A percentile compares a stretch with the other conserved stretches of the same genome.
Evolutionary conservation across 30 jellyfish, hydroid and myxozoan species (phyloP).

Genomic region (Cassiopea andromeda): DNA sequence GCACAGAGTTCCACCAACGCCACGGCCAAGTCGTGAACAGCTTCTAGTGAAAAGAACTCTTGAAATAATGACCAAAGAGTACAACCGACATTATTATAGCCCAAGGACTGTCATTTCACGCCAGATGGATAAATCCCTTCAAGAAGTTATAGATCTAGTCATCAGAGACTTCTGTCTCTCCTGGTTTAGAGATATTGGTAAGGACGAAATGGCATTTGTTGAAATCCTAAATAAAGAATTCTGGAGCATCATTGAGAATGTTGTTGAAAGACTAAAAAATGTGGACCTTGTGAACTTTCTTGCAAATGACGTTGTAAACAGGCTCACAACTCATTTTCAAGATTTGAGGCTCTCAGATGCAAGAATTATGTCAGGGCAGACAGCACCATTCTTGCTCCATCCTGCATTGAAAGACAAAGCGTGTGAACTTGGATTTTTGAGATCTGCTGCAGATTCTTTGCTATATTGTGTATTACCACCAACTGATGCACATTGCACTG

Average conservation of each 20-base stretch:
- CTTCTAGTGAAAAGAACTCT: conserved; percentile 66
- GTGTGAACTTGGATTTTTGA: conserved; percentile 74
- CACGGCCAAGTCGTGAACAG: conserved; percentile 80
- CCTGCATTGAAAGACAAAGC: conserved; percentile 89
- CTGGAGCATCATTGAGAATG: conserved; percentile 91
- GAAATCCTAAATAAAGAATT: conserved; percentile 92
- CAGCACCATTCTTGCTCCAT: conserved; percentile 92
- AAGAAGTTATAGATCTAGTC: conserved; percentile 86
- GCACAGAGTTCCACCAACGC: conserved; percentile 95
- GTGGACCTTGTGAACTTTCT: conserved; percentile 90
- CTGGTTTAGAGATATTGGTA: conserved; percentile 96
- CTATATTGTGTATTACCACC: conserved; percentile 90
- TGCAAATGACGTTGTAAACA: conserved; percentile 82
- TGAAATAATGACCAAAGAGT: conserved; percentile 75
- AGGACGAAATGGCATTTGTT: conserved; percentile 98
- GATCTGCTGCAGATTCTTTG: conserved; percentile 89
- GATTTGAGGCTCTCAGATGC: conserved; percentile 96
- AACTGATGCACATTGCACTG: conserved; percentile 87
- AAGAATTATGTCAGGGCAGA: conserved; percentile 81
- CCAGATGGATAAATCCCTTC: conserved; percentile 87
- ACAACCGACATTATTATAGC: conserved; percentile 84
- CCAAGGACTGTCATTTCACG: conserved; percentile 83
- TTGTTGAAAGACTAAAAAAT: conserved; percentile 75
- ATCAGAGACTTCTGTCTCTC: conserved; percentile 92
- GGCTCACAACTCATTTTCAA: conserved; percentile 88